Conservation (phyloP, 2,113 vertebrate species). For the Zosterops lateralis region DNA sequence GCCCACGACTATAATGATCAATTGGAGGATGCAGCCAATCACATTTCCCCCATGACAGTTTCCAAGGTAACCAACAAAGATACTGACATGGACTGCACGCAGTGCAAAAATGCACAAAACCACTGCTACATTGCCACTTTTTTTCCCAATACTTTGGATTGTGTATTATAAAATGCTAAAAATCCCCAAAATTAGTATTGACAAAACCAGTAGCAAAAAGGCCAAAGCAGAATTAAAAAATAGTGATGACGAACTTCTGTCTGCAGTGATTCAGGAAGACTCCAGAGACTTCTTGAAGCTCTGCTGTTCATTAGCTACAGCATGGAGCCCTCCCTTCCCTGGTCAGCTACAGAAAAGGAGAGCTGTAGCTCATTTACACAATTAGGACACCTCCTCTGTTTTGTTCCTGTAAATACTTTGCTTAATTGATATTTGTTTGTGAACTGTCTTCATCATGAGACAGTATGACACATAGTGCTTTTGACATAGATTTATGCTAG, state of each 20-base stretch:
- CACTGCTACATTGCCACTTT: slow-evolving; percentile 8
- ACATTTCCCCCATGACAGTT: slow-evolving; percentile 46
- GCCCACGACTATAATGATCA: slow-evolving; percentile 57
- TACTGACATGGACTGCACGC: slow-evolving; percentile 13
- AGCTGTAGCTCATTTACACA: not conserved
- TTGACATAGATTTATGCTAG: not conserved
- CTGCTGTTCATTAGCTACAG: not conserved
- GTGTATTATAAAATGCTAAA: not conserved
- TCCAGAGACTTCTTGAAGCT: not conserved
- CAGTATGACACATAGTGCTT: not conserved
- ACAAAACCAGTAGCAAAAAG: not conserved
- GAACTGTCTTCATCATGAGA: not conserved
- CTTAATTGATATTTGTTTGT: not conserved
- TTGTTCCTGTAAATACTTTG: not conserved
- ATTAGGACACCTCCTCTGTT: not conserved
- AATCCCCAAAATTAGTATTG: not conserved
- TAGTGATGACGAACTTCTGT: not conserved
- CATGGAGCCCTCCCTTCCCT: not conserved
- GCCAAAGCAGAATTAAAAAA: not conserved
- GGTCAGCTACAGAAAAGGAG: not conserved
- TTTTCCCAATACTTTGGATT: not conserved
- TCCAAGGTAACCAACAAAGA: slow-evolving; percentile 71
- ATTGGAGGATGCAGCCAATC: slow-evolving; percentile 60
- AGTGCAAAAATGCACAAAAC: slow-evolving; percentile 1
- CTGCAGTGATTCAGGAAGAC: not conserved